A percentile compares a stretch with the other conserved stretches of the same genome.
Evolutionary conservation across 2,888 invertebrate species (phyloP).

Genomic region (Tenthredo distinguenda): DNA sequence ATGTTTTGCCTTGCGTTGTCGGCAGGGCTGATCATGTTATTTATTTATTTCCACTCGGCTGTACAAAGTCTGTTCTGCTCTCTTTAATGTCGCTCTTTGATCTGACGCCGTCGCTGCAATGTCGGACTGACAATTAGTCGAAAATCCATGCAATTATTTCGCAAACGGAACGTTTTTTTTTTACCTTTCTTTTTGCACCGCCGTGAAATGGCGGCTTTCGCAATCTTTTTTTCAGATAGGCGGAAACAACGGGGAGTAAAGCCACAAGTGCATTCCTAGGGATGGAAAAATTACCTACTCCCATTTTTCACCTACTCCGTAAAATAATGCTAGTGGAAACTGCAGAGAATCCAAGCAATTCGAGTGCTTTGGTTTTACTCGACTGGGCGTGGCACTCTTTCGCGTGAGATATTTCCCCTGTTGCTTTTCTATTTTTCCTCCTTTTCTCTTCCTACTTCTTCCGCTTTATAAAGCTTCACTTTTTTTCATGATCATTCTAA

Average conservation of each 20-base stretch:
- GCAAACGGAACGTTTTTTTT: neutral
- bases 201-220: no score
- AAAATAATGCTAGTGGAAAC: conserved; percentile 3
- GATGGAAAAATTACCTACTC: neutral
- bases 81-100: neutral
- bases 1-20: neutral
- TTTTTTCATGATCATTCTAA: neutral
- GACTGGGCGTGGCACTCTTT: conserved; percentile 33
- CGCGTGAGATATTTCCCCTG: neutral
- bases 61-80: neutral
- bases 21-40: neutral
- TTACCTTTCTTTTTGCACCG: neutral
- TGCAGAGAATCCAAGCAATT: neutral
- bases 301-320: neutral
- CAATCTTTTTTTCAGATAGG: neutral
- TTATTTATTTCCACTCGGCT: neutral
- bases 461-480: neutral
- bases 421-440: neutral
- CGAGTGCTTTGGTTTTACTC: conserved; percentile 26
- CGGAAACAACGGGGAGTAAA: neutral
- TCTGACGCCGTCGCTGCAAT: neutral
- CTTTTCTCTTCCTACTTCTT: neutral
- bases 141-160: neutral
- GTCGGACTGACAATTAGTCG: conserved; percentile 5
- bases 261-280: neutral